Evolutionary conservation across 2,888 invertebrate species (phyloP).

Genomic region (Drosophila ustulata): DNA sequence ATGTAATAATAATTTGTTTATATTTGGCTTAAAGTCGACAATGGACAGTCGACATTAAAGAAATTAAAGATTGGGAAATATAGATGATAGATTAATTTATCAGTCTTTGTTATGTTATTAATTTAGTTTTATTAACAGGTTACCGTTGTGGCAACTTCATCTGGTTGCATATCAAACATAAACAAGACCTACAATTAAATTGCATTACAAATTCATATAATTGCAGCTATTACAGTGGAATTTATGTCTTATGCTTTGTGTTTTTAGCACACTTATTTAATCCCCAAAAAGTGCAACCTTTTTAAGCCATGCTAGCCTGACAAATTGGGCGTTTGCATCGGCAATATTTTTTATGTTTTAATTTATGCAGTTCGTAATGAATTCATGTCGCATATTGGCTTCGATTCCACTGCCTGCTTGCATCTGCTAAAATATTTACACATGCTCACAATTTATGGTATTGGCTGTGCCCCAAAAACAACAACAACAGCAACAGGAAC

Average conservation of each 20-base stretch:
- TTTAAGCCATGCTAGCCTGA: background rate
- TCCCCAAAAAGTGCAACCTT: conserved; percentile 2
- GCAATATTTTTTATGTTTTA: conserved; percentile 33
- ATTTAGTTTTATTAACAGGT: too few species aligned
- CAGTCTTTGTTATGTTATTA: too few species aligned
- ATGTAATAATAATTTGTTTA: too few species aligned
- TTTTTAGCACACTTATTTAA: background rate
- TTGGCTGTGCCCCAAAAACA: conserved; percentile 29
- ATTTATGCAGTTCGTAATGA: conserved; percentile 49
- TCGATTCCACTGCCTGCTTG: background rate
- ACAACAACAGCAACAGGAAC: conserved; percentile 14
- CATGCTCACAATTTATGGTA: conserved; percentile 57
- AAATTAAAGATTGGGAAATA: too few species aligned
- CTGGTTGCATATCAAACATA: too few species aligned
- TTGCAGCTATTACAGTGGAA: too few species aligned
- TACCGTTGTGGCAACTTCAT: too few species aligned
- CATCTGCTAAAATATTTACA: conserved; percentile 47
- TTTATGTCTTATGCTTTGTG: background rate
- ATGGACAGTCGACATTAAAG: too few species aligned
- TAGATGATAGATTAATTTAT: too few species aligned
- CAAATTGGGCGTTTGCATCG: conserved; percentile 11
- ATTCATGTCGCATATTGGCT: conserved; percentile 42
- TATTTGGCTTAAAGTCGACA: too few species aligned
- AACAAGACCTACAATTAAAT: too few species aligned
- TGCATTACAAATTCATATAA: too few species aligned